Evolutionary conservation across 2,888 invertebrate species (phyloP), one percentile per base, ranked within the genome.

Genomic region (Chrysolina americana): DNA sequence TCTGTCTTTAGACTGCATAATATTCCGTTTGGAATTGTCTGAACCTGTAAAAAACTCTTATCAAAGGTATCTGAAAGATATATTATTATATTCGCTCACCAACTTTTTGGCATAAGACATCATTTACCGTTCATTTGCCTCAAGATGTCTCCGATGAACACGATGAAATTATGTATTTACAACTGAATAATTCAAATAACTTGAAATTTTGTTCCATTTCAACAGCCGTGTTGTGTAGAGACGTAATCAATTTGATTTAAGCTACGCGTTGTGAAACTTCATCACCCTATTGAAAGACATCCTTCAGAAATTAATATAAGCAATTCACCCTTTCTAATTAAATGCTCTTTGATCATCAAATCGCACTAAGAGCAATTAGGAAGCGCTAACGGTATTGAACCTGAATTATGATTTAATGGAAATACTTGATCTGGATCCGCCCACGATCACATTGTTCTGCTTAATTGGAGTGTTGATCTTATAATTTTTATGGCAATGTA

Each of bases 341-440:
- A 68, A 68, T 41, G 53, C 68, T 53, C 53, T 53, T 68, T 23
- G 36, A 44, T 41, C 19, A 68, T 68, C 53, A 53, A 53, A 19
- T 68, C 53, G 53, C 28, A 68, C 68, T 59, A 13, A 28, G 28
- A 13, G 59, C 36, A 59, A 59, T 59, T 36, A 59, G 59, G 10
- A 17, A 36, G n/a, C 59, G 36, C 28, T 28, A 17, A 10, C 10
- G 28, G 17, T 59, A 53, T 59, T 59, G 36, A 59, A 59, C 28
- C 56, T 28, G 36, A 17, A 17, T 59, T 28, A 53, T 21, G 59
- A 28, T 59, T 59, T 28, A 36, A 23, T 59, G 59, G 36, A 36
- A 59, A 59, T 13, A 59, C n/a, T 59, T 59, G 28, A 36, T 59
- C 23, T 15, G 36, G 15, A 9, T 9, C 9, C 28, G 48, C 48